A percentile compares a stretch with the other conserved stretches of the same genome.
phyloP scores from a whole-genome alignment of 1,140 invertebrate genomes.

The Homarus americanus region DNA sequence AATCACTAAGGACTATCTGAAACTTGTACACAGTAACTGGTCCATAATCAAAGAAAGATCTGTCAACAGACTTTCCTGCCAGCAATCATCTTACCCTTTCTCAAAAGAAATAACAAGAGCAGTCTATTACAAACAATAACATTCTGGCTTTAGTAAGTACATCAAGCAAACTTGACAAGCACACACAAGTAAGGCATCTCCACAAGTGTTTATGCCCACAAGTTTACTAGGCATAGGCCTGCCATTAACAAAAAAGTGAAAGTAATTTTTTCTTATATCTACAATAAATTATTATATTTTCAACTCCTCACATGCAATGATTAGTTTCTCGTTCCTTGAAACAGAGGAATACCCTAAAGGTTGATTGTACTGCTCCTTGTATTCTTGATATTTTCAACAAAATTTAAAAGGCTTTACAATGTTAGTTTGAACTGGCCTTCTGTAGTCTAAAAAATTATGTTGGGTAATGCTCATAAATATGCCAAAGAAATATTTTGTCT shows the following conservation, averaged over 20 bases:
- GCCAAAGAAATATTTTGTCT: not conserved
- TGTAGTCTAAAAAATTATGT: not conserved
- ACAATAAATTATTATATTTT: slow-evolving; percentile 48
- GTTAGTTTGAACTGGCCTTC: not conserved
- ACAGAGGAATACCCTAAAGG: not conserved
- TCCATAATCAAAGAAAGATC: not conserved
- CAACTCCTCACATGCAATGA: slow-evolving; percentile 18
- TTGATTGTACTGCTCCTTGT: not conserved
- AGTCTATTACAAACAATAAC: slow-evolving; percentile 37
- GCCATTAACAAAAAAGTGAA: slow-evolving; percentile 22
- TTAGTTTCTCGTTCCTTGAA: not conserved
- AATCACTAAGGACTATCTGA: slow-evolving; percentile 4
- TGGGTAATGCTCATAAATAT: not conserved
- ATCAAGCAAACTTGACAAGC: slow-evolving; percentile 22
- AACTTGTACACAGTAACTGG: not conserved
- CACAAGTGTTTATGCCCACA: slow-evolving; percentile 34
- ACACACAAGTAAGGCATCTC: slow-evolving; percentile 57
- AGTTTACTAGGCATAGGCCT: not conserved
- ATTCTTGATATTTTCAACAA: not conserved
- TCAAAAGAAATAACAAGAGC: slow-evolving; percentile 2
- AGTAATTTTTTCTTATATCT: slow-evolving; percentile 17
- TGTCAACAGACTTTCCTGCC: not conserved
- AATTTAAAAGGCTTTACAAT: not conserved
- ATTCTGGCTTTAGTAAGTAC: slow-evolving; percentile 35
- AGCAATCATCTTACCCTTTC: not conserved